A percentile compares a stretch with the other conserved stretches of the same genome.
phyloP scores from a whole-genome alignment of 2,113 vertebrate species.

The Channa argus region DNA sequence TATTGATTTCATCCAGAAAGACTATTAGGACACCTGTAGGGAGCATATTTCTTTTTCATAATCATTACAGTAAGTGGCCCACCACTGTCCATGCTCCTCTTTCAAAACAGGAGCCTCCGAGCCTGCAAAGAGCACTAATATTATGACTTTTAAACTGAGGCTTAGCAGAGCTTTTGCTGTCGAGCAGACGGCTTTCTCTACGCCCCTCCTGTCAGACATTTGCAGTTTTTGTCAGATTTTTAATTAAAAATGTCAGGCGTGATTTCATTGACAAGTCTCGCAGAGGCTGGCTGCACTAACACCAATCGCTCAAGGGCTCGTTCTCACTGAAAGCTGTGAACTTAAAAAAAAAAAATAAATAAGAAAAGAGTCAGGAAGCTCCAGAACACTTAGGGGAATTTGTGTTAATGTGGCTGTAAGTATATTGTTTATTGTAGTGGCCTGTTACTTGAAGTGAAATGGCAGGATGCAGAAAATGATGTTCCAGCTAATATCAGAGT shows the following conservation, averaged over 20 bases:
- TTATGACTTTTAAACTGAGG: slow-evolving; percentile 23
- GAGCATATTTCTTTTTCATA: background rate
- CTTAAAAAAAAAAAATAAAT: slow-evolving; percentile 7
- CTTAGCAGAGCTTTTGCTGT: background rate
- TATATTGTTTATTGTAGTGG: background rate
- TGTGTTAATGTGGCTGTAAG: slow-evolving; percentile 11
- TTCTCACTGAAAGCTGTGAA: slow-evolving; percentile 31
- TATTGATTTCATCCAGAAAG: slow-evolving; percentile 25
- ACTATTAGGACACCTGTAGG: slow-evolving; percentile 11
- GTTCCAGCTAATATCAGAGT: background rate
- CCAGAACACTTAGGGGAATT: background rate
- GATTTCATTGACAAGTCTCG: slow-evolving; percentile 56
- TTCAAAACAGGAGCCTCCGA: background rate
- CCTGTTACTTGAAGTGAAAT: background rate
- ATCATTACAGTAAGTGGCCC: background rate
- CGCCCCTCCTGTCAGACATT: slow-evolving; percentile 37
- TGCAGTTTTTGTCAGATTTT: slow-evolving; percentile 54
- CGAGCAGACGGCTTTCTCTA: background rate
- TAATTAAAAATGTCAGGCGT: slow-evolving; percentile 69
- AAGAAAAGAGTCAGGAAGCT: background rate
- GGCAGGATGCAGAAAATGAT: background rate
- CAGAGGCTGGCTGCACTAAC: slow-evolving; percentile 11
- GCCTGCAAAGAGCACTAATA: slow-evolving; percentile 19
- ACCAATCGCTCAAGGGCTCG: slow-evolving; percentile 33
- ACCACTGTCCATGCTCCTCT: background rate